Evolutionary conservation across 1,140 invertebrate species (phyloP).

Genomic region (Dolichoris vasculosae): DNA sequence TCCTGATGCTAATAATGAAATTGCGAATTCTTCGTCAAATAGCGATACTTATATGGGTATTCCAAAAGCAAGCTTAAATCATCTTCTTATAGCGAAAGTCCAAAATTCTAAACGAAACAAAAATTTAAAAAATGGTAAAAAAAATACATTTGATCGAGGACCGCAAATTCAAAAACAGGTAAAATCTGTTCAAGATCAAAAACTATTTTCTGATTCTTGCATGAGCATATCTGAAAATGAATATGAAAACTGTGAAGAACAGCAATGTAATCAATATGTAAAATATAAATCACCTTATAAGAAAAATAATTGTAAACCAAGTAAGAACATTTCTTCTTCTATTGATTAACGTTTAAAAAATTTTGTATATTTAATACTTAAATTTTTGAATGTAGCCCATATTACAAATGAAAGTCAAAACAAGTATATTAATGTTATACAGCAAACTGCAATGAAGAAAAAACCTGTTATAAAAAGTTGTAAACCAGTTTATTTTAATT

Average conservation of each 20-base stretch:
- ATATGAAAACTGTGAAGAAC: neutral
- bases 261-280: neutral
- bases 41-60: constrained; percentile 57
- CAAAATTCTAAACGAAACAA: constrained; percentile 4
- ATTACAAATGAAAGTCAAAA: neutral
- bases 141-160: constrained; percentile 12
- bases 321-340: neutral
- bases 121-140: constrained; percentile 31
- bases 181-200: neutral
- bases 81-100: constrained; percentile 43
- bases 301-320: neutral
- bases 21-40: constrained; percentile 48
- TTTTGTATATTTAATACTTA: neutral
- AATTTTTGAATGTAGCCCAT: neutral
- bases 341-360: neutral
- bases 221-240: constrained; percentile 57
- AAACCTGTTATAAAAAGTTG: constrained; percentile 36
- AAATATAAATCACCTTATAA: neutral
- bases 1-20: neutral
- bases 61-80: constrained; percentile 52
- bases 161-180: constrained; percentile 8
- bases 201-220: constrained; percentile 52
- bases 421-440: neutral
- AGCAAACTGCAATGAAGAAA: neutral
- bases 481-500: constrained; percentile 1